Evolutionary conservation across 2,888 invertebrate species (phyloP).

Genomic region (Therioaphis trifolii): DNA sequence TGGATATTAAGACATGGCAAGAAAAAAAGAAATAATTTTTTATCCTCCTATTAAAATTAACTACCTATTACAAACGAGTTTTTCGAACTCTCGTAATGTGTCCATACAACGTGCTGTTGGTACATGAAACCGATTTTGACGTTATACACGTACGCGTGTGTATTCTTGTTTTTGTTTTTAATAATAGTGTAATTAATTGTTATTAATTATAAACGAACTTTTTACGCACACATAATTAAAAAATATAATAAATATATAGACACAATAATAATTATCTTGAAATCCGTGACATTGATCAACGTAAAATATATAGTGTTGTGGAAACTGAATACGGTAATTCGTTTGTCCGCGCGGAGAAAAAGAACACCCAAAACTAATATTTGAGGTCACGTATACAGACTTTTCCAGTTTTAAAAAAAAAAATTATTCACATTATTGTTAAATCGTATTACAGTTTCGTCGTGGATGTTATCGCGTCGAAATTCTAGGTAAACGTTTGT

Average conservation of each 20-base stretch:
- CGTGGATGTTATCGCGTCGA: too few species aligned
- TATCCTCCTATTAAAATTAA: too few species aligned
- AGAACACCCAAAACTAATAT: constrained; percentile 3
- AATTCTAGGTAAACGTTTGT: too few species aligned
- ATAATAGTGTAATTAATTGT: not conserved
- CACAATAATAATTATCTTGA: constrained; percentile 25
- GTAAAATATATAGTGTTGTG: not conserved
- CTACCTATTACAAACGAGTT: too few species aligned
- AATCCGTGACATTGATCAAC: constrained; percentile 29
- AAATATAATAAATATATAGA: not conserved
- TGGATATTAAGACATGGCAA: too few species aligned
- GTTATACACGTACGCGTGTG: too few species aligned
- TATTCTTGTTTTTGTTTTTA: too few species aligned
- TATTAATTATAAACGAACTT: constrained; percentile 9
- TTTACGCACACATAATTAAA: not conserved
- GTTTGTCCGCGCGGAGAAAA: not conserved
- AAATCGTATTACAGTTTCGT: too few species aligned
- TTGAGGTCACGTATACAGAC: constrained; percentile 21
- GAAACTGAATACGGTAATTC: not conserved
- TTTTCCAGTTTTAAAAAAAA: too few species aligned
- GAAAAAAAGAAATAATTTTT: too few species aligned
- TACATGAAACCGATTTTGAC: not conserved
- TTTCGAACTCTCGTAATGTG: not conserved
- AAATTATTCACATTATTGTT: too few species aligned
- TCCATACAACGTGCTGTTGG: too few species aligned